Evolutionary conservation across 2,797 vertebrate species (phyloP).

Genomic region (Australoheros facetus): DNA sequence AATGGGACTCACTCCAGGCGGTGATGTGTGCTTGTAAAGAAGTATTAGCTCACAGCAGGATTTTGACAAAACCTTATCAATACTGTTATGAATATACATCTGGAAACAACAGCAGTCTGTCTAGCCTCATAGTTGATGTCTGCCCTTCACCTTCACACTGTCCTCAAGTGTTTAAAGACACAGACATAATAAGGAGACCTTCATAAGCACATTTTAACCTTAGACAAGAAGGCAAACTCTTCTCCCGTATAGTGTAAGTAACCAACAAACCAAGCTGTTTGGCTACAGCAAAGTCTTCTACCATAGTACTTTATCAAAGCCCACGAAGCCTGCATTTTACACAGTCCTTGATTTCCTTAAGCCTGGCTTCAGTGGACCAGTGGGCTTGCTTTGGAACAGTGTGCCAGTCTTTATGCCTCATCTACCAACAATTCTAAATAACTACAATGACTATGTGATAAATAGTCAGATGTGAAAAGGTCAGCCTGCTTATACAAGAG

Average conservation of each 20-base stretch:
- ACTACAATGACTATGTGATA: constrained; percentile 40
- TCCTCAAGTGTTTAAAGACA: neutral
- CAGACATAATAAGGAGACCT: neutral
- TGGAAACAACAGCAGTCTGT: neutral
- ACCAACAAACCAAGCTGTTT: neutral
- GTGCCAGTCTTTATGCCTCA: constrained; percentile 16
- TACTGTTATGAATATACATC: neutral
- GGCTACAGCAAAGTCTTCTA: neutral
- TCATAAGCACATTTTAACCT: neutral
- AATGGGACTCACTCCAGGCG: neutral
- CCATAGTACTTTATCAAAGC: neutral
- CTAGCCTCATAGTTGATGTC: neutral
- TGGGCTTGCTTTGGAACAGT: constrained; percentile 43
- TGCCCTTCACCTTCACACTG: neutral
- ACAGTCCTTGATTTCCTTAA: neutral
- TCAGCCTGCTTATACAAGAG: constrained; percentile 8
- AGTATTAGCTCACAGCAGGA: neutral
- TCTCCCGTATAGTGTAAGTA: neutral
- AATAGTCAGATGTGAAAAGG: constrained; percentile 34
- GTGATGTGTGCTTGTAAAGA: neutral
- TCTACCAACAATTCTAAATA: constrained; percentile 41
- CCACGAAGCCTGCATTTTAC: neutral
- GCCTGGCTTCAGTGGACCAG: neutral
- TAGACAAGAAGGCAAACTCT: neutral
- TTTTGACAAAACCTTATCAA: neutral